Conservation (phyloP, 2,888 invertebrate genomes). For the Nysson spinosus region DNA sequence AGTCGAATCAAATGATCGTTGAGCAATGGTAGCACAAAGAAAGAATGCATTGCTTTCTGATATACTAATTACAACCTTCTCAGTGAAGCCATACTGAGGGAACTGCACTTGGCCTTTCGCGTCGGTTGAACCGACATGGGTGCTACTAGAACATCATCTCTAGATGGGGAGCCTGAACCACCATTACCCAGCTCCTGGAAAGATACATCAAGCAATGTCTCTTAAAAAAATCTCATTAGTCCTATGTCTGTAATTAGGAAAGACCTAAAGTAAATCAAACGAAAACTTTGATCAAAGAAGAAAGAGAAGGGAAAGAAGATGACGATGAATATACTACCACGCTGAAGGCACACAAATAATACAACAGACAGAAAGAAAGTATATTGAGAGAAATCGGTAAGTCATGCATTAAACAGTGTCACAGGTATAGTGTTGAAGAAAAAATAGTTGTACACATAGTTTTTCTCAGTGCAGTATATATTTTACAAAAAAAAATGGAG, state of each 20-base stretch:
- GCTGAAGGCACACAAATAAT: background rate
- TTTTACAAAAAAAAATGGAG: conserved; percentile 33
- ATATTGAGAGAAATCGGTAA: background rate
- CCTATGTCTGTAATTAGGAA: conserved; percentile 4
- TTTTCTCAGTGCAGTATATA: conserved; percentile 43
- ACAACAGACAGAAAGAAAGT: background rate
- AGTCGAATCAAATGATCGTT: conserved; percentile 30
- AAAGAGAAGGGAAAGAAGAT: no score
- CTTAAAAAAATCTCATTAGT: conserved; percentile 41
- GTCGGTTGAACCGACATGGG: conserved; percentile 92
- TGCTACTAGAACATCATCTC: conserved; percentile 83
- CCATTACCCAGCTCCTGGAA: conserved; percentile 85
- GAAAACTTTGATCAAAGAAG: conserved; percentile 6
- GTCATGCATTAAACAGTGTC: conserved; percentile 27
- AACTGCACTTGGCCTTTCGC: conserved; percentile 85
- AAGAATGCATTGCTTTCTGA: conserved; percentile 42
- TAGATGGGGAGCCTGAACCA: conserved; percentile 80
- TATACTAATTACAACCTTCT: conserved; percentile 82
- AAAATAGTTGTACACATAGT: conserved; percentile 27
- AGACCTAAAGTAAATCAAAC: conserved; percentile 5
- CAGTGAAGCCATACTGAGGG: conserved; percentile 83
- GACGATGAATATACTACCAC: no score
- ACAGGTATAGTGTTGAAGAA: conserved; percentile 25
- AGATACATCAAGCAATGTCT: conserved; percentile 48
- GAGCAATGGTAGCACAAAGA: conserved; percentile 38